These are phyloP conservation scores for Beris chalybata DNA, from an alignment of 2,888 invertebrate species.

Conservation along the genomic window DNA sequence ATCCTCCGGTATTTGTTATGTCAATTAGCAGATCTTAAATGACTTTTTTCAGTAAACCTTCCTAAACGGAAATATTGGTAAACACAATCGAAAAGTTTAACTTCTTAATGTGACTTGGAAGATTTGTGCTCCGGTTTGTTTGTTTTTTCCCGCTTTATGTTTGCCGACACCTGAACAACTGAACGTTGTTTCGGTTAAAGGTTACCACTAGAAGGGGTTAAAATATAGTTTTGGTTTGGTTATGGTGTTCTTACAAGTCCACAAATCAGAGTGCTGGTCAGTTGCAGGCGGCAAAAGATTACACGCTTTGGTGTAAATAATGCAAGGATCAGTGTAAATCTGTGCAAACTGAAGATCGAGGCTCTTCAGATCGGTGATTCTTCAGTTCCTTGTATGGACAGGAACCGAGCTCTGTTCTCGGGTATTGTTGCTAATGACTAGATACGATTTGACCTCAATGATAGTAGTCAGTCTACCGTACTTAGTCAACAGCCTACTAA, in stretches of 20 bases:
- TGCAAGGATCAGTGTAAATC: conserved; percentile 12
- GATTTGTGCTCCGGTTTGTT: conserved; percentile 26
- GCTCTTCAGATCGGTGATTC: too few species aligned
- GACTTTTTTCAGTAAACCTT: conserved; percentile 42
- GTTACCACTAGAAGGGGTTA: conserved; percentile 16
- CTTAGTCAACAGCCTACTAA: too few species aligned
- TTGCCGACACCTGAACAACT: conserved; percentile 25
- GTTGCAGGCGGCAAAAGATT: conserved; percentile 1
- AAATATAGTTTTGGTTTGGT: conserved; percentile 5
- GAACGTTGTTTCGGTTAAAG: conserved; percentile 10
- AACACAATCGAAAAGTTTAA: conserved; percentile 30
- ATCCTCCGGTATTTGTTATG: conserved; percentile 46
- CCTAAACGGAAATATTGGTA: conserved; percentile 26
- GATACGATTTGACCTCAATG: too few species aligned
- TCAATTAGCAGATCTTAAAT: conserved; percentile 57
- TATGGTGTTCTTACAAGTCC: background rate
- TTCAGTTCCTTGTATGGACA: too few species aligned
- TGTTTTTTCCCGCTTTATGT: conserved; percentile 24
- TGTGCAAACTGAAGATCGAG: background rate
- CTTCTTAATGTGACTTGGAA: conserved; percentile 24
- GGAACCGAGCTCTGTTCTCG: too few species aligned
- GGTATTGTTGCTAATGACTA: too few species aligned
- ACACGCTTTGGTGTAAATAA: conserved; percentile 9
- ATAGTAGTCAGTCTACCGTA: too few species aligned
- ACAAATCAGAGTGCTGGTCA: conserved; percentile 14